Percentiles rank a stretch among this genome's conserved stretches.
These are phyloP conservation scores for Megatriorchis doriae DNA, from an alignment of 2,113 vertebrate species.

Conservation along the genomic window DNA sequence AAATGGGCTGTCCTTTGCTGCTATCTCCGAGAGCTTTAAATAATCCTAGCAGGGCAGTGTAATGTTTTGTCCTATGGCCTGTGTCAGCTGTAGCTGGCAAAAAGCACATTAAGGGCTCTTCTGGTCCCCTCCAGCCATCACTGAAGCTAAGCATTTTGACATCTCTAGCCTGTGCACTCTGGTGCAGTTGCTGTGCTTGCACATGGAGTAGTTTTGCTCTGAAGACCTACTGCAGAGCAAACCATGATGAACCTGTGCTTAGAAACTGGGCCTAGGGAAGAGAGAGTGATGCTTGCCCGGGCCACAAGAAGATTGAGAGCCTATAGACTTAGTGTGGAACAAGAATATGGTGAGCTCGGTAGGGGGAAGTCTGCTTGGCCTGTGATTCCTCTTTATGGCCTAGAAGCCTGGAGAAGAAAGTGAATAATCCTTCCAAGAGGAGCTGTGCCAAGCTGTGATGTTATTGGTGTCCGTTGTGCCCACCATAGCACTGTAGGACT, in stretches of 20 bases:
- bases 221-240: neutral
- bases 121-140: neutral
- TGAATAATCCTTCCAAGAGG: neutral
- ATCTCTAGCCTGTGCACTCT: neutral
- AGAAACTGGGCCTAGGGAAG: neutral
- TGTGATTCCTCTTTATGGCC: neutral
- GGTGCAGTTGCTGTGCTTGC: neutral
- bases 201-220: neutral
- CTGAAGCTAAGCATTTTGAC: neutral
- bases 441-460: neutral
- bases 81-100: neutral
- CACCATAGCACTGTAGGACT: fast-evolving
- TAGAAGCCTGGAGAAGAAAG: neutral
- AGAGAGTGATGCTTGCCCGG: neutral
- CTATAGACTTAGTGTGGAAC: neutral
- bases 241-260: neutral
- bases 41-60: neutral
- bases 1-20: neutral
- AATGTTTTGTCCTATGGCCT: neutral
- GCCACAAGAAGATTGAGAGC: neutral
- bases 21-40: neutral
- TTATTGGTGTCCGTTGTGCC: neutral
- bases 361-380: neutral
- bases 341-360: neutral
- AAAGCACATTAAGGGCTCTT: neutral